Conservation (phyloP, 2,113 vertebrate species). For the Potamarius usumacintae region DNA sequence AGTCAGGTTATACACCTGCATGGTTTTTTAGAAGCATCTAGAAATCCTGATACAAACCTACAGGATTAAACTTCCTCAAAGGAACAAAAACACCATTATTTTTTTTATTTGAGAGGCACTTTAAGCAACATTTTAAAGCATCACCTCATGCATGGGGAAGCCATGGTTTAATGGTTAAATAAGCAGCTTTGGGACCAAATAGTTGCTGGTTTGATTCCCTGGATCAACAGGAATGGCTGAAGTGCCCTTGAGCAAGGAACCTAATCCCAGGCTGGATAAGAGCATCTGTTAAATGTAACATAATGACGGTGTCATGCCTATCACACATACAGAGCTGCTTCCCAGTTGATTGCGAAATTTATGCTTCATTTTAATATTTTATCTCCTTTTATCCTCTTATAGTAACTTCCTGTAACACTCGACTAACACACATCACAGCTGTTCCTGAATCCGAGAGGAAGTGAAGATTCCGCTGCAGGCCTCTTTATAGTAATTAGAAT, state of each 20-base stretch:
- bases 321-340: not conserved
- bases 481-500: constrained; percentile 14
- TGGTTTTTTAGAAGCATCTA: not conserved
- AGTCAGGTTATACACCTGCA: not conserved
- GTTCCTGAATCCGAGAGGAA: not conserved
- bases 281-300: too few relatives aligned
- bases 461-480: not conserved
- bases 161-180: too few relatives aligned
- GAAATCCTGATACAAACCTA: not conserved
- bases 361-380: not conserved
- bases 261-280: too few relatives aligned
- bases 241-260: too few relatives aligned
- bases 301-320: not conserved
- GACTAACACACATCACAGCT: not conserved
- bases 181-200: too few relatives aligned
- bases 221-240: too few relatives aligned
- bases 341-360: not conserved
- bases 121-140: not conserved
- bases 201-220: too few relatives aligned
- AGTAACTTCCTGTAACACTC: not conserved
- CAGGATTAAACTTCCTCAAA: not conserved
- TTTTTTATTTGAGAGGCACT: not conserved
- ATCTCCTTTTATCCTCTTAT: not conserved
- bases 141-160: not conserved
- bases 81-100: not conserved